phyloP scores from a whole-genome alignment of 2,888 invertebrate genomes.

The Ochropleura plecta region DNA sequence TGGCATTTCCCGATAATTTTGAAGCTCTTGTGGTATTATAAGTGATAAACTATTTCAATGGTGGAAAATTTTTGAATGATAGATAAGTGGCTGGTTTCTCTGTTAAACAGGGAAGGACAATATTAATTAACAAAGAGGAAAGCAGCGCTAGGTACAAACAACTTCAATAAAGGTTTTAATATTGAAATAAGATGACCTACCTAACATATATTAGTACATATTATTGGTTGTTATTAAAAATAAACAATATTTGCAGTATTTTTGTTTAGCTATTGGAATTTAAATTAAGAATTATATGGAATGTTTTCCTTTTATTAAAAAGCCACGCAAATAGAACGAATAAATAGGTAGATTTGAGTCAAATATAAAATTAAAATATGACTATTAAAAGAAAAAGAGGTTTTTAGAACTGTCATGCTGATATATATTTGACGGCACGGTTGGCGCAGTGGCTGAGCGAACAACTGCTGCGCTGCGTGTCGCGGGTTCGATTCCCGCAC shows the following conservation, averaged over 20 bases:
- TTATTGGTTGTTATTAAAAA: too few relatives aligned
- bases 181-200: slow-evolving; percentile 2
- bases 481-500: too few relatives aligned
- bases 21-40: too few relatives aligned
- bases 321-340: neutral
- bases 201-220: too few relatives aligned
- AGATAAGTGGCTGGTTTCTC: neutral
- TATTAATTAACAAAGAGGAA: too few relatives aligned
- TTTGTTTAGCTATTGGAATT: neutral
- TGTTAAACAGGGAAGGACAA: neutral
- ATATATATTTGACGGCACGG: neutral
- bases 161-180: neutral
- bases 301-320: slow-evolving; percentile 2
- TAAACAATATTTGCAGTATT: neutral
- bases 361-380: neutral
- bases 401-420: neutral
- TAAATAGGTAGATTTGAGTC: neutral
- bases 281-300: neutral
- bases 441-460: too few relatives aligned
- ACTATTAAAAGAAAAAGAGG: neutral
- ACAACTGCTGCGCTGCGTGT: too few relatives aligned
- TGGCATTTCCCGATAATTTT: too few relatives aligned
- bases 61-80: slow-evolving; percentile 25
- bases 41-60: neutral
- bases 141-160: too few relatives aligned